These are phyloP conservation scores for Lanius collurio DNA, from an alignment of 2,113 vertebrate species.

Conservation along the genomic window DNA sequence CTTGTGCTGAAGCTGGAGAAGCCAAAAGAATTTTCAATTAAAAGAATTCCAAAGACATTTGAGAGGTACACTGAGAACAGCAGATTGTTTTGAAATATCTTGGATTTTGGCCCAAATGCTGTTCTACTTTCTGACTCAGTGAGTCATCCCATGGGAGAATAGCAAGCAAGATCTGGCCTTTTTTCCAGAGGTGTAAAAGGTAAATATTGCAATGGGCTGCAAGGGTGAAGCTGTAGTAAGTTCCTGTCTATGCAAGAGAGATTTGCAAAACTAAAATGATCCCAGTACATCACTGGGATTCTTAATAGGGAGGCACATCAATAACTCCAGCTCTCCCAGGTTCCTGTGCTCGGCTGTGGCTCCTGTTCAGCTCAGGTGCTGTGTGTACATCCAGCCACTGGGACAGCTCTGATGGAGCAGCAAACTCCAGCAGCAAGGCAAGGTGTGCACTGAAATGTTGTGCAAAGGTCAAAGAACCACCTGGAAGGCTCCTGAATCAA, in stretches of 20 bases:
- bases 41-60: neutral
- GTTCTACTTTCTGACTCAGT: neutral
- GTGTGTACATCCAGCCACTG: accelerated
- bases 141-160: neutral
- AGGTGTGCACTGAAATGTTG: neutral
- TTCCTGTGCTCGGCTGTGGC: neutral
- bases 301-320: neutral
- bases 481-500: neutral
- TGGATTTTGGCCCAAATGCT: constrained; percentile 5
- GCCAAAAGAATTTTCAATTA: neutral
- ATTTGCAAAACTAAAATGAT: neutral
- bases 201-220: neutral
- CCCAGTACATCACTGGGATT: neutral
- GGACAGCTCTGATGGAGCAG: neutral
- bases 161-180: neutral
- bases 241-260: neutral
- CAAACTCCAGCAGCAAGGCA: neutral
- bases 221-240: neutral
- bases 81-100: neutral
- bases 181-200: neutral
- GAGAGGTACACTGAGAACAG: neutral
- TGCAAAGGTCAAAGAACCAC: neutral
- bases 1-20: neutral
- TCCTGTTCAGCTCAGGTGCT: neutral
- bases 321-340: neutral